These are phyloP conservation scores for Aulostomus chinensis DNA, from an alignment of 2,797 vertebrate species.

Conservation along the genomic window DNA sequence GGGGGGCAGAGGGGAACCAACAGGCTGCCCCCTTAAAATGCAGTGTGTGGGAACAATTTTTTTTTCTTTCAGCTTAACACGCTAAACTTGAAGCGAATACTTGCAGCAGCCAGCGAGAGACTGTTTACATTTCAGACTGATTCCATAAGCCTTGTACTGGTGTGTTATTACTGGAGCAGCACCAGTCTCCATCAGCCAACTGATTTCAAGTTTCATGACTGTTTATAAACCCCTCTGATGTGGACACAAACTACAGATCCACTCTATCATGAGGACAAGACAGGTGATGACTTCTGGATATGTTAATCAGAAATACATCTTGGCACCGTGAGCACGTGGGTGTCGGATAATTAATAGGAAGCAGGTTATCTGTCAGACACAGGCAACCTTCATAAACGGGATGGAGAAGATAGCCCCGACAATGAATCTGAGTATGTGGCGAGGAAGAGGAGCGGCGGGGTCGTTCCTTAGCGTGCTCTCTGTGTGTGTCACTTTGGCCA, in stretches of 20 bases:
- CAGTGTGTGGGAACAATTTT: too few species aligned
- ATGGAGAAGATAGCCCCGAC: too few species aligned
- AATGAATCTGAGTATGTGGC: too few species aligned
- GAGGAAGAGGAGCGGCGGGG: too few species aligned
- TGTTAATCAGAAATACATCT: constrained; percentile 33
- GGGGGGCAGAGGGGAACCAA: too few species aligned
- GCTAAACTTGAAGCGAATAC: too few species aligned
- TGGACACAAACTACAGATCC: constrained; percentile 6
- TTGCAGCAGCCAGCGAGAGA: constrained; percentile 5
- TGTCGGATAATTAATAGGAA: constrained; percentile 37
- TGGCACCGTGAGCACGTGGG: constrained; percentile 1
- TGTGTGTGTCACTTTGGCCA: constrained; percentile 60
- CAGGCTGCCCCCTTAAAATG: too few species aligned
- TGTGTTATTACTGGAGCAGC: constrained; percentile 45
- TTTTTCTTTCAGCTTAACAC: too few species aligned
- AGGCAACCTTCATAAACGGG: too few species aligned
- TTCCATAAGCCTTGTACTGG: constrained; percentile 9
- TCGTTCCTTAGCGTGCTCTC: constrained; percentile 23
- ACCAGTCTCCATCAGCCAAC: constrained; percentile 45
- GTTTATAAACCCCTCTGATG: constrained; percentile 47
- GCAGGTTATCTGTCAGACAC: constrained; percentile 2
- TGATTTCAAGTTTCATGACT: constrained; percentile 62
- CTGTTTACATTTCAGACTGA: constrained; percentile 35
- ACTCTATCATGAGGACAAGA: constrained; percentile 46
- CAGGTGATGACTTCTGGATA: constrained; percentile 62